Evolutionary conservation across 2,888 invertebrate species (phyloP).

Genomic region (Drosophila ezoana): DNA sequence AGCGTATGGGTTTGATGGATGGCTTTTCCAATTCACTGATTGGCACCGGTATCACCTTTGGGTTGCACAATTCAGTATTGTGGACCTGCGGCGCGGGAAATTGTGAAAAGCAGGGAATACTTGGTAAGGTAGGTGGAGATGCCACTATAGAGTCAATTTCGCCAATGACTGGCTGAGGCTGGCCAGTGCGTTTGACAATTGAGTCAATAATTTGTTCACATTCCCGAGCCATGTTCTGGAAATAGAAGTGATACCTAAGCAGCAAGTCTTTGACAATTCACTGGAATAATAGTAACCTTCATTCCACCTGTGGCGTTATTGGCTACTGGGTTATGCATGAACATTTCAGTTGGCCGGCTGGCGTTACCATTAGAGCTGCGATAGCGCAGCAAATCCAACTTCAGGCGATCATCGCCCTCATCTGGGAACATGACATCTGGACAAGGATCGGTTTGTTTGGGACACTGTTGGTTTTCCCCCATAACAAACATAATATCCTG

Average conservation of each 20-base stretch:
- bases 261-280: not conserved
- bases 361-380: conserved; percentile 56
- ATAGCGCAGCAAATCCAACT: conserved; percentile 73
- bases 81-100: not conserved
- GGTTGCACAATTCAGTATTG: conserved; percentile 1
- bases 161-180: not conserved
- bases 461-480: conserved; percentile 59
- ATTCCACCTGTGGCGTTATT: conserved; percentile 60
- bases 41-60: conserved; percentile 18
- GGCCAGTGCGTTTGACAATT: conserved; percentile 23
- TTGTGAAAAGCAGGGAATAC: conserved; percentile 20
- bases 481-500: conserved; percentile 77
- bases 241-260: not conserved
- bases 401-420: conserved; percentile 50
- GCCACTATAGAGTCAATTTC: not conserved
- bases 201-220: conserved; percentile 53
- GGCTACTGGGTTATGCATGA: conserved; percentile 25
- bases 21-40: conserved; percentile 17
- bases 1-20: conserved; percentile 52
- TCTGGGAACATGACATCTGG: conserved; percentile 31
- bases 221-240: conserved; percentile 52
- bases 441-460: conserved; percentile 37
- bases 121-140: not conserved
- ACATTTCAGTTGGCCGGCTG: conserved; percentile 40
- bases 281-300: conserved; percentile 32